A percentile compares a stretch with the other conserved stretches of the same genome.
Evolutionary conservation across 2,113 vertebrate genomes (phyloP).

Genomic region (Kryptolebias marmoratus): DNA sequence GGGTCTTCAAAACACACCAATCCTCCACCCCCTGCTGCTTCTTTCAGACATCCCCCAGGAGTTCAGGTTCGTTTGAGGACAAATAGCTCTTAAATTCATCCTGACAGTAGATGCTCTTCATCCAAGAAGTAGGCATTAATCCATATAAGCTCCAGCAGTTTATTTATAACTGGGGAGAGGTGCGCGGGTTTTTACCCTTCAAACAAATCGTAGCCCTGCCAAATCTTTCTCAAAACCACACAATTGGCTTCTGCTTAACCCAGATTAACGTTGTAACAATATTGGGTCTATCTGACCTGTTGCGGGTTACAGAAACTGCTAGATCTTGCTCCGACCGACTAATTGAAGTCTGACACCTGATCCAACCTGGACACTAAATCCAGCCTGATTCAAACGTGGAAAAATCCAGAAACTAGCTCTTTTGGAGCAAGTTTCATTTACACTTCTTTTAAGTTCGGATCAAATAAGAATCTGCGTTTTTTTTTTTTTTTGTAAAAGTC

Average conservation of each 20-base stretch:
- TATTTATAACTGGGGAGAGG: neutral
- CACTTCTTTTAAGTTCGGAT: too few relatives aligned
- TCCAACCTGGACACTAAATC: conserved; percentile 23
- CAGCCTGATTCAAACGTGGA: conserved; percentile 12
- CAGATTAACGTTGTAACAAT: neutral
- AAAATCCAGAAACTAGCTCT: neutral
- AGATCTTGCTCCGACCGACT: neutral
- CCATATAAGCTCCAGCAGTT: neutral
- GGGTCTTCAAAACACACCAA: neutral
- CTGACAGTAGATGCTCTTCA: neutral
- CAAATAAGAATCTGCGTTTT: too few relatives aligned
- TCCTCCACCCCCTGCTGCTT: neutral
- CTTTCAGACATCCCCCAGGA: neutral
- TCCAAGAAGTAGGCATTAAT: neutral
- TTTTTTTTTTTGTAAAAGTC: too few relatives aligned
- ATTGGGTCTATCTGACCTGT: neutral
- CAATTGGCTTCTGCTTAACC: neutral
- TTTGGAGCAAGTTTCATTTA: neutral
- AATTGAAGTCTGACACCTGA: conserved; percentile 4
- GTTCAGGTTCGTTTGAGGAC: neutral
- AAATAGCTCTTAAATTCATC: neutral
- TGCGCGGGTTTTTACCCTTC: neutral
- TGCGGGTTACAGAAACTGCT: conserved; percentile 8
- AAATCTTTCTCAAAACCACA: neutral
- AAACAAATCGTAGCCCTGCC: neutral